Conservation (phyloP, 1,140 invertebrate genomes). For the Tetragonula clypearis region DNA sequence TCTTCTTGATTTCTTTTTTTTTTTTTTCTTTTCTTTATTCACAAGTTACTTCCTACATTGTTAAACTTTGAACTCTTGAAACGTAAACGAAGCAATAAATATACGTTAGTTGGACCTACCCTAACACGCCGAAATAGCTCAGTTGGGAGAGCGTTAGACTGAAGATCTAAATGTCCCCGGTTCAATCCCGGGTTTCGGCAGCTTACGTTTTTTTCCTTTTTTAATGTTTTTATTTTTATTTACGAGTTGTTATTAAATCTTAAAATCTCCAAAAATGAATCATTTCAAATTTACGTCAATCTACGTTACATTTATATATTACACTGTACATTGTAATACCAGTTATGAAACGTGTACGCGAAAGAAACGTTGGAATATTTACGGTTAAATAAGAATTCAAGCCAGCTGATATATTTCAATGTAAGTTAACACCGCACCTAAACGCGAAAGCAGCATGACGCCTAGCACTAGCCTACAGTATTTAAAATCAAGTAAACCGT, state of each 20-base stretch:
- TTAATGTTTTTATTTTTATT: not conserved
- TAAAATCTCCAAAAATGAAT: not conserved
- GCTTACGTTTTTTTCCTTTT: not conserved
- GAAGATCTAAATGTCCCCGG: not conserved
- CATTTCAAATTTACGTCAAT: not conserved
- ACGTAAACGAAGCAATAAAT: not conserved
- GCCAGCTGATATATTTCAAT: too few species aligned
- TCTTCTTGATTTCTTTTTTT: not conserved
- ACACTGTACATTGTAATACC: too few species aligned
- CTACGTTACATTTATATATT: too few species aligned
- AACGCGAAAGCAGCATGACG: not conserved
- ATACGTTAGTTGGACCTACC: too few species aligned
- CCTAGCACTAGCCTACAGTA: not conserved
- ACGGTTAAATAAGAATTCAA: too few species aligned
- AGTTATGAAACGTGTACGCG: too few species aligned
- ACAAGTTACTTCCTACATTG: not conserved
- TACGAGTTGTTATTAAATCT: not conserved
- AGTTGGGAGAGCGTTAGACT: constrained; percentile 26
- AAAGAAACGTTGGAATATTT: too few species aligned
- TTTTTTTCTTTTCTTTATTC: not conserved
- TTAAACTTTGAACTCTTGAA: not conserved
- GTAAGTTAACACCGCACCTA: not conserved
- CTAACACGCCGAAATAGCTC: not conserved
- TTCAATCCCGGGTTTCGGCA: constrained; percentile 31
- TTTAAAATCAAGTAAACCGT: constrained; percentile 9